These are phyloP conservation scores for Rattus norvegicus DNA, from an alignment of 2,113 vertebrate species.

Conservation along the genomic window GRCr8 NC_086022.1:115390001-115390500, in stretches of 20 bases:
- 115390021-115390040: not conserved
- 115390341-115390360: not conserved
- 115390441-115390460: not conserved
- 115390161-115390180: too few species aligned
- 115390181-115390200: too few species aligned
- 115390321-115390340: not conserved
- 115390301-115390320: not conserved
- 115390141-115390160: too few species aligned
- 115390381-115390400: too few species aligned
- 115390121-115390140: too few species aligned
- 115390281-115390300: not conserved
- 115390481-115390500: not conserved
- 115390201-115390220: too few species aligned
- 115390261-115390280: not conserved
- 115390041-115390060: constrained; percentile 27
- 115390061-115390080: not conserved
- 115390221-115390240: too few species aligned
- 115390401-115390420: too few species aligned
- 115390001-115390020: not conserved
- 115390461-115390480: not conserved
- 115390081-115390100: not conserved
- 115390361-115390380: not conserved
- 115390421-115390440: too few species aligned
- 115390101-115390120: not conserved
- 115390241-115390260: too few species aligned